These are phyloP conservation scores for Rugalucina vietnamica DNA, from an alignment of 2,888 invertebrate species.

Conservation along the genomic window DNA sequence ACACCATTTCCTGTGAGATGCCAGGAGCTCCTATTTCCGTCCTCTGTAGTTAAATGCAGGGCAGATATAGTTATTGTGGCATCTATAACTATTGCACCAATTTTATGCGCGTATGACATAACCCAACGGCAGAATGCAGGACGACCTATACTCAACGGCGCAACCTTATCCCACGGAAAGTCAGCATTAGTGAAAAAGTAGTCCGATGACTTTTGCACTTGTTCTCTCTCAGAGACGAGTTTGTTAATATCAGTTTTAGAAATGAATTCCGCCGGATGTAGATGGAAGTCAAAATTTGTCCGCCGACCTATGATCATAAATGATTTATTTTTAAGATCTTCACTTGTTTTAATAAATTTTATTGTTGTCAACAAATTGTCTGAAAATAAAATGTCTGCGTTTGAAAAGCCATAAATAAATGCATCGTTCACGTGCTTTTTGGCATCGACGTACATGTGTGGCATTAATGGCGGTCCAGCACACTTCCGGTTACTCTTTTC, in stretches of 20 bases:
- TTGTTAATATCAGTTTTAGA: neutral
- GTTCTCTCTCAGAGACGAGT: neutral
- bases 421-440: neutral
- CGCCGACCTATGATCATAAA: constrained; percentile 10
- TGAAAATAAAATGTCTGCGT: constrained; percentile 11
- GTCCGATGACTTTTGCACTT: constrained; percentile 17
- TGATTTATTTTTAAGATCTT: neutral
- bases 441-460: constrained; percentile 1
- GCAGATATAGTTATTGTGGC: neutral
- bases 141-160: constrained; percentile 23
- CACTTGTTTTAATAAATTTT: neutral
- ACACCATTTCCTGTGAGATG: constrained; percentile 9
- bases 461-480: constrained; percentile 13
- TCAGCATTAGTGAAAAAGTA: constrained; percentile 27
- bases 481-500: neutral
- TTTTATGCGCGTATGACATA: constrained; percentile 13
- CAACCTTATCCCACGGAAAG: constrained; percentile 23
- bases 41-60: constrained; percentile 6
- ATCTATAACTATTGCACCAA: constrained; percentile 4
- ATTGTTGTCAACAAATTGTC: neutral
- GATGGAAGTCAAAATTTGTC: constrained; percentile 3
- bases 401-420: constrained; percentile 1
- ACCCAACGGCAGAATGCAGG: constrained; percentile 28
- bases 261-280: neutral
- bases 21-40: constrained; percentile 17